Evolutionary conservation across 2,797 vertebrate genomes (phyloP).

Genomic region (Peromyscus eremicus): DNA sequence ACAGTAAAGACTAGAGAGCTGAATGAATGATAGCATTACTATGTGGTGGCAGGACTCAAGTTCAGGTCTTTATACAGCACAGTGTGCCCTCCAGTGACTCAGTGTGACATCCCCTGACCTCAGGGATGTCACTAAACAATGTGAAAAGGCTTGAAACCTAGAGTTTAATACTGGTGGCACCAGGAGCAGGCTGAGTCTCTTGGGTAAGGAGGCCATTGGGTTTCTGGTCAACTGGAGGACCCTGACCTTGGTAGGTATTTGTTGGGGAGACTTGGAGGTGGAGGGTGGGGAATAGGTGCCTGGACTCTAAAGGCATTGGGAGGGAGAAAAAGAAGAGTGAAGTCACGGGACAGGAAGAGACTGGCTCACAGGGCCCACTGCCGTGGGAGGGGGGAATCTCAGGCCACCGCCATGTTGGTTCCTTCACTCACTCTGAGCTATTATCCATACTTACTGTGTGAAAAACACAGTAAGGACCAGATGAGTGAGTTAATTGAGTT

Average conservation of each 20-base stretch:
- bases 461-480: background rate
- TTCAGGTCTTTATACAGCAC: background rate
- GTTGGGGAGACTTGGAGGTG: too few species aligned
- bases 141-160: background rate
- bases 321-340: background rate
- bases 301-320: fast-evolving
- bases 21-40: background rate
- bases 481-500: background rate
- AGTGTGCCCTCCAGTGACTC: background rate
- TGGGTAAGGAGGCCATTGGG: background rate
- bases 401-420: fast-evolving
- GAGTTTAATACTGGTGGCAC: background rate
- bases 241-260: background rate
- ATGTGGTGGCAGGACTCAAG: background rate
- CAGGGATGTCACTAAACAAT: background rate
- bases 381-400: fast-evolving
- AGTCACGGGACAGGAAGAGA: background rate
- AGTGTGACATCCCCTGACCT: background rate
- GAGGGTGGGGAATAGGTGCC: fast-evolving
- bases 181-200: background rate
- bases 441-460: background rate
- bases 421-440: background rate
- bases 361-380: fast-evolving
- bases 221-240: background rate
- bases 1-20: background rate